Conservation (phyloP, 2,113 vertebrate genomes). For the Upupa epops region DNA sequence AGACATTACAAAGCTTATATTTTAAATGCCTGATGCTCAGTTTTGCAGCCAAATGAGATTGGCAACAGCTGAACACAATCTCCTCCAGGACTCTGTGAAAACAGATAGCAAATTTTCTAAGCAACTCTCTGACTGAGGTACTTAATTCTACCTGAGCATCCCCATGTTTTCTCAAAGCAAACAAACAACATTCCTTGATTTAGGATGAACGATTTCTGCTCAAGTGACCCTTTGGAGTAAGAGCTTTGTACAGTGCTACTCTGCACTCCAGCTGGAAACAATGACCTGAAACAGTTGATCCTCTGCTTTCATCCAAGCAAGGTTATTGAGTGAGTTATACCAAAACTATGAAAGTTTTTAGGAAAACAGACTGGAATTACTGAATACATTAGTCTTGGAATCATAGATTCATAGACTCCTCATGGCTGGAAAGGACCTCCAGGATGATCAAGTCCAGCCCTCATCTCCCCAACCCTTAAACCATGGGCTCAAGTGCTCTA, state of each 20-base stretch:
- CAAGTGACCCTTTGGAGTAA: neutral
- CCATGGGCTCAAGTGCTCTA: too few relatives aligned
- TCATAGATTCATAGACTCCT: too few relatives aligned
- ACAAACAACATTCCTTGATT: neutral
- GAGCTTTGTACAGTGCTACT: neutral
- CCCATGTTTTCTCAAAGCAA: neutral
- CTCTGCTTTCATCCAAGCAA: neutral
- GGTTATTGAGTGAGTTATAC: too few relatives aligned
- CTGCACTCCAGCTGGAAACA: neutral
- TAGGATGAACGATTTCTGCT: neutral
- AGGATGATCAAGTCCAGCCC: too few relatives aligned
- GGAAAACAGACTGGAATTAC: too few relatives aligned
- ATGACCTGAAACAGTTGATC: neutral
- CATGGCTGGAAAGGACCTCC: too few relatives aligned
- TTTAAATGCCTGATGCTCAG: neutral
- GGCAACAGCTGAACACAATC: neutral
- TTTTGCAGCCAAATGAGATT: neutral
- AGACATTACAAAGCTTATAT: neutral
- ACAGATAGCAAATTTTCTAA: neutral
- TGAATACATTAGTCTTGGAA: too few relatives aligned
- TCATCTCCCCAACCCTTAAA: too few relatives aligned
- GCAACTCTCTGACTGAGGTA: neutral
- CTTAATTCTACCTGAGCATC: neutral
- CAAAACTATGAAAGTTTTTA: too few relatives aligned
- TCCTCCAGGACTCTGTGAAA: neutral